phyloP scores from a whole-genome alignment of 2,797 vertebrate species.

The Oreonectes daqikongensis region DNA sequence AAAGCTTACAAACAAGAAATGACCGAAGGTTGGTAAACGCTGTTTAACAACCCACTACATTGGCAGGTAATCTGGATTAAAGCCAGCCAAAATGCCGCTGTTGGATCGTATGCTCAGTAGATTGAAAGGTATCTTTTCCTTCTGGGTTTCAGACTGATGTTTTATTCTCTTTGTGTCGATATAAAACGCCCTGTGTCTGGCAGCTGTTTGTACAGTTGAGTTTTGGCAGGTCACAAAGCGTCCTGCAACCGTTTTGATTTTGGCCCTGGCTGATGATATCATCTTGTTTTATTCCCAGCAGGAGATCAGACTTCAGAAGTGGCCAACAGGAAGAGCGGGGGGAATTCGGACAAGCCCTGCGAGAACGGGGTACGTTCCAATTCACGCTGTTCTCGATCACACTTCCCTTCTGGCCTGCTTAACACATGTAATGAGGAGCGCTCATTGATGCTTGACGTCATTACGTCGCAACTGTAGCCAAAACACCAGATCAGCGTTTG shows the following conservation, averaged over 20 bases:
- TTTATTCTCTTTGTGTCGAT: neutral
- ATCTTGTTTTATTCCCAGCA: slow-evolving; percentile 41
- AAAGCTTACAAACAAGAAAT: slow-evolving; percentile 43
- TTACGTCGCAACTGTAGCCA: neutral
- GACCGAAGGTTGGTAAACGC: slow-evolving; percentile 31
- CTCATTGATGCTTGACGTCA: slow-evolving; percentile 2
- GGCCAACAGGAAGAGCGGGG: slow-evolving; percentile 43
- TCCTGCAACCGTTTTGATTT: neutral
- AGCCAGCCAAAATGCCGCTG: slow-evolving; percentile 22
- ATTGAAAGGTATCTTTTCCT: slow-evolving; percentile 30
- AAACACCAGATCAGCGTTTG: neutral
- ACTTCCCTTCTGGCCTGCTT: slow-evolving; percentile 5
- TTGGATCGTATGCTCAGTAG: slow-evolving; percentile 14
- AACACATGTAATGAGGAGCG: slow-evolving; percentile 3
- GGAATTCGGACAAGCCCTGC: slow-evolving; percentile 40
- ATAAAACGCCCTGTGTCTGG: neutral
- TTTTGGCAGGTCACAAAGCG: slow-evolving; percentile 1
- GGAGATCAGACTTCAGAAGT: slow-evolving; percentile 51
- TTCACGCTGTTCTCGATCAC: slow-evolving; percentile 8
- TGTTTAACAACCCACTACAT: slow-evolving; percentile 15
- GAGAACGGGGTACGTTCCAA: slow-evolving; percentile 56
- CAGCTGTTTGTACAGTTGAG: neutral
- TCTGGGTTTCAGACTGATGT: neutral
- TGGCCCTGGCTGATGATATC: slow-evolving; percentile 15
- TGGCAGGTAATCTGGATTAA: slow-evolving; percentile 34